Percentiles rank a stretch among this genome's conserved stretches.
Evolutionary conservation across 2,797 vertebrate genomes (phyloP).

Genomic region (Acomys russatus): DNA sequence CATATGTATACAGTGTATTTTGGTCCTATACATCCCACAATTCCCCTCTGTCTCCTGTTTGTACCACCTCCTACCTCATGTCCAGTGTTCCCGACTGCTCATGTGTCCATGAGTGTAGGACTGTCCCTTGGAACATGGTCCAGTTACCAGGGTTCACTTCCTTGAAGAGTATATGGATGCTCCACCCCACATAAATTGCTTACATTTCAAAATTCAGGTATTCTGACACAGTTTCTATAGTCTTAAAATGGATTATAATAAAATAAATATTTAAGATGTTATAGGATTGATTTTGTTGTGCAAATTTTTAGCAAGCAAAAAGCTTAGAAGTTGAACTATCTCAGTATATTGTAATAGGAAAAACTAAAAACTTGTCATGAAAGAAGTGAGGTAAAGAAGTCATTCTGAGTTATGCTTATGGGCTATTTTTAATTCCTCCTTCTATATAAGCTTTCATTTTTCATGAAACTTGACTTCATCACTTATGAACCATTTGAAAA

Average conservation of each 20-base stretch:
- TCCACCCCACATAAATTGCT: neutral
- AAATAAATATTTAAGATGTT: neutral
- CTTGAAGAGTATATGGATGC: too few species aligned
- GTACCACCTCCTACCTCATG: neutral
- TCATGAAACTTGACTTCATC: neutral
- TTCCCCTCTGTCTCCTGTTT: too few species aligned
- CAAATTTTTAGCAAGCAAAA: neutral
- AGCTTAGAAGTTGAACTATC: neutral
- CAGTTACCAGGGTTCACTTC: neutral
- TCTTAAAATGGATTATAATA: constrained; percentile 20
- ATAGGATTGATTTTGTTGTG: constrained; percentile 17
- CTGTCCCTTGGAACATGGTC: too few species aligned
- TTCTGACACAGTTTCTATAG: neutral
- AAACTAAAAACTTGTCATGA: neutral
- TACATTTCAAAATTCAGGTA: neutral
- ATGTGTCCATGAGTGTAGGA: neutral
- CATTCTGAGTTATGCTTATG: neutral
- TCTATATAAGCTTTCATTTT: neutral
- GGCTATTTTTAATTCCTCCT: neutral
- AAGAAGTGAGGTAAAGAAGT: neutral
- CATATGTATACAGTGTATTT: neutral
- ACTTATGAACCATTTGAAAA: neutral
- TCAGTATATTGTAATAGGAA: neutral
- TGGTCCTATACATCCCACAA: neutral
- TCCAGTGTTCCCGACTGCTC: neutral